A percentile compares a stretch with the other conserved stretches of the same genome.
phyloP scores from a whole-genome alignment of 2,797 vertebrate genomes.

The Fistularia tabacaria region DNA sequence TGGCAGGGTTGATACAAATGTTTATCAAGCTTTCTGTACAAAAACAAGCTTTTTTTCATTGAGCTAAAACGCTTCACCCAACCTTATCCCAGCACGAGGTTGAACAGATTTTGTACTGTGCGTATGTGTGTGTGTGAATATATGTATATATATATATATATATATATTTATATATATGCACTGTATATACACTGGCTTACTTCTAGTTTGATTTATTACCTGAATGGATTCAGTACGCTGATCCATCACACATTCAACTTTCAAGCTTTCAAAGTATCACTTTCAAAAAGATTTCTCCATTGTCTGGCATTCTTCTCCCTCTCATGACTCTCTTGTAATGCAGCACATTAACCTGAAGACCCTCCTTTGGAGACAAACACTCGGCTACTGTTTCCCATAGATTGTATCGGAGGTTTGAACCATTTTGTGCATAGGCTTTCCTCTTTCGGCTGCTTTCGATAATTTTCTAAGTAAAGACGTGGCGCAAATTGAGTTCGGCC shows the following conservation, averaged over 20 bases:
- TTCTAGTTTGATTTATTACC: constrained; percentile 3
- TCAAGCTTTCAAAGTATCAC: constrained; percentile 27
- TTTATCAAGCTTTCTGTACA: no score
- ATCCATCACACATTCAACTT: background rate
- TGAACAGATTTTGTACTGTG: no score
- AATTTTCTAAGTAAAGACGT: constrained; percentile 11
- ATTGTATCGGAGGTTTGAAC: constrained; percentile 28
- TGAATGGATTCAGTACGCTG: constrained; percentile 1
- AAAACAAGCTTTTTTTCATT: no score
- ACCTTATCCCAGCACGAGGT: no score
- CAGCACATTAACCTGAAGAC: constrained; percentile 28
- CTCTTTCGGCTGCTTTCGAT: constrained; percentile 47
- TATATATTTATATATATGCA: no score
- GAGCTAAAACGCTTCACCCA: no score
- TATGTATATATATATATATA: no score
- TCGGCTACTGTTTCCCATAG: constrained; percentile 32
- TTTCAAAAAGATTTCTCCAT: constrained; percentile 34
- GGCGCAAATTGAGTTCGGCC: constrained; percentile 23
- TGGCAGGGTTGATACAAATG: no score
- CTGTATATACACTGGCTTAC: background rate
- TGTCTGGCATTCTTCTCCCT: constrained; percentile 9
- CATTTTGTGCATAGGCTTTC: background rate
- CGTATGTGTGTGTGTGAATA: no score
- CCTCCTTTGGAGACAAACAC: constrained; percentile 41
- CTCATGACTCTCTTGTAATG: constrained; percentile 18